Evolutionary conservation across 1,140 invertebrate genomes (phyloP), one percentile per base, ranked within the genome.

Genomic region (Lepidurus packardi): DNA sequence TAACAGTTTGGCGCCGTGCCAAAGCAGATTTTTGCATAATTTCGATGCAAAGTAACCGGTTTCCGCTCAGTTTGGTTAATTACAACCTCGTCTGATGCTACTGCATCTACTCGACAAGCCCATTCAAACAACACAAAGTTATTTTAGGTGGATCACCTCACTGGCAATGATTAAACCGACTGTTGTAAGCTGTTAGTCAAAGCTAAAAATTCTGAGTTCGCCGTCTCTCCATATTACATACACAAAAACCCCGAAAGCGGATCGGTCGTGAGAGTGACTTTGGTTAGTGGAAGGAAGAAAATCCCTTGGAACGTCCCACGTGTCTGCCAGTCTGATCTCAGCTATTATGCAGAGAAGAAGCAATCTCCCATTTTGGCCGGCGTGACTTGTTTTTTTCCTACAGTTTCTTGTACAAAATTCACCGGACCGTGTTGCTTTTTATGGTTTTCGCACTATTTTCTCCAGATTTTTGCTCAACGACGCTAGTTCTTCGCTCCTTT

Each of bases 271-370:
- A 6, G 53, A 34, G 34, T 13, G 47, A 65, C 13, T 65, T 65
- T 9, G 13, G 47, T 65, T 21, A 21, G 13, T 65, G 53, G 53
- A 2, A 34, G 53, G 16, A 65, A 65, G 53, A 65, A 65, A 65
- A 65, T 65, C 53, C 53, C 53, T 21, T n/a, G 53, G n/a, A 65
- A 65, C 53, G 53, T 65, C 53, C 53, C 53, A 65, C 53, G 53
- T 65, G 53, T 65, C 53, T 65, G 53, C 21, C 53, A 65, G 53
- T 65, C 53, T 65, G 53, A 65, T 65, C 53, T 65, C 53, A 65
- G n/a, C 53, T n/a, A 65, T 65, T 65, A 65, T 65, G 53, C 53
- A 21, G 53, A 65, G 53, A 65, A 65, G 53, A 65, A 65, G 16
- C 9, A 21, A 13, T 13, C 53, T 13, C 16, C 16, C 9, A 65